Base-by-base conservation (phyloP, 2,888 invertebrate genomes). In the Adelphocoris suturalis region DNA sequence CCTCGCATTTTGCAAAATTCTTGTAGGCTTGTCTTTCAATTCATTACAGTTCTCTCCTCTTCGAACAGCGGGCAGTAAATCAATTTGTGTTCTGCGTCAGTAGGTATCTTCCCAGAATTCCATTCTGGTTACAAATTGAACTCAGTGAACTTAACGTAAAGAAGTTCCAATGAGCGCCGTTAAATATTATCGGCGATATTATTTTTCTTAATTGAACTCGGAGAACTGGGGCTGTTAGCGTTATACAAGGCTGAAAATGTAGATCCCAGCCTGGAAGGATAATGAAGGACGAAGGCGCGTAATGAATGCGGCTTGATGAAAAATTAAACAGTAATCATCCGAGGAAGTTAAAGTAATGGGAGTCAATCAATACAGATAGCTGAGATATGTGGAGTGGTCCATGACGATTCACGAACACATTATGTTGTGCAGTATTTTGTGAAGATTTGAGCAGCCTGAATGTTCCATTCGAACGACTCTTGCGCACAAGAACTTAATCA, bases 291-390 rank as follows among this genome's bases (percentile, higher is more conserved):
- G 68, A 13, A 68, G 11, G 68, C 2, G n/a, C 27, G 23, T 68
- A 68, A 68, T 23, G 68, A 68, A 68, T 23, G 68, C 68, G 68
- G 68, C 68, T 68, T 11, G 68, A 27, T 7, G 68, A 68, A 68
- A 68, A 68, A 68, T n/a, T 68, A 68, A 68, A 23, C 23, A 68
- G 23, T 23, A 68, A 23, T 23, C 68, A 68, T 12, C 23, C 19
- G 23, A 23, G 23, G 23, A 13, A 27, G 68, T 9, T 23, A 9
- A 27, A 68, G 23, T 68, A 68, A 68, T 68, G 68, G 68, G 68
- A 68, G 23, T 12, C 5, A 68, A 68, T 68, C 68, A 68, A 68
- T 68, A 68, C 68, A 23, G 13, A 68, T 12, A 23, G 68, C 52
- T 11, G 52, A 4, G 37, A 37, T 37, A 37, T 37, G 37, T 37